A percentile compares a stretch with the other conserved stretches of the same genome.
phyloP scores from a whole-genome alignment of 2,797 vertebrate species.

The Acipenser oxyrinchus region DNA sequence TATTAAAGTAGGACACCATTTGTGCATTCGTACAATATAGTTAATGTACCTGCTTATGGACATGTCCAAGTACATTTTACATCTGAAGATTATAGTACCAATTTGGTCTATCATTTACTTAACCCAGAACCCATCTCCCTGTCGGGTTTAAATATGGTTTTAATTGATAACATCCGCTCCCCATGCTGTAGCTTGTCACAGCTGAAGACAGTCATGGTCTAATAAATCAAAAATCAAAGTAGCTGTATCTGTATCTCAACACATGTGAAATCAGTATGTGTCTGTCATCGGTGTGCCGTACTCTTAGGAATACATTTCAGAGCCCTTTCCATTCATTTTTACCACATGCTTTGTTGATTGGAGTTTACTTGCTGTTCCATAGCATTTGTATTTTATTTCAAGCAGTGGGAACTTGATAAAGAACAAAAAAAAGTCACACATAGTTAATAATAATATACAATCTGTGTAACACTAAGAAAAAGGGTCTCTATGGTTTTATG shows the following conservation, averaged over 20 bases:
- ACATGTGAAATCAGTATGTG: slow-evolving; percentile 64
- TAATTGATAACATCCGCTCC: slow-evolving; percentile 58
- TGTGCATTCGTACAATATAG: no score
- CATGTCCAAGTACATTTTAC: no score
- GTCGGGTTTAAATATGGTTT: slow-evolving; percentile 23
- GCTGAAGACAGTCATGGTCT: slow-evolving; percentile 59
- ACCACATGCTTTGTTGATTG: slow-evolving; percentile 63
- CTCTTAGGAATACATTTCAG: slow-evolving; percentile 47
- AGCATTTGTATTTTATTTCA: slow-evolving; percentile 28
- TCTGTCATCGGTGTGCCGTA: slow-evolving; percentile 62
- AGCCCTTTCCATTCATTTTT: slow-evolving; percentile 49
- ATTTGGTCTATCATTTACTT: no score
- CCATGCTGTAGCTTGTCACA: slow-evolving; percentile 30
- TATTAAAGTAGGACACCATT: no score
- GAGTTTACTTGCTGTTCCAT: slow-evolving; percentile 50
- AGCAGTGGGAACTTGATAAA: no score
- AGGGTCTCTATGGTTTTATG: no score
- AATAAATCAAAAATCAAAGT: slow-evolving; percentile 75
- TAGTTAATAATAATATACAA: no score
- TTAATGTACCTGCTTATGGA: no score
- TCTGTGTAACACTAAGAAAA: no score
- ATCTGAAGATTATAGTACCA: no score
- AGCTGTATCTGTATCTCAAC: slow-evolving; percentile 70
- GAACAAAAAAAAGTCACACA: no score
- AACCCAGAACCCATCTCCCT: no score